Base-by-base conservation (phyloP, 2,113 vertebrate species). In the Strix uralensis region DNA sequence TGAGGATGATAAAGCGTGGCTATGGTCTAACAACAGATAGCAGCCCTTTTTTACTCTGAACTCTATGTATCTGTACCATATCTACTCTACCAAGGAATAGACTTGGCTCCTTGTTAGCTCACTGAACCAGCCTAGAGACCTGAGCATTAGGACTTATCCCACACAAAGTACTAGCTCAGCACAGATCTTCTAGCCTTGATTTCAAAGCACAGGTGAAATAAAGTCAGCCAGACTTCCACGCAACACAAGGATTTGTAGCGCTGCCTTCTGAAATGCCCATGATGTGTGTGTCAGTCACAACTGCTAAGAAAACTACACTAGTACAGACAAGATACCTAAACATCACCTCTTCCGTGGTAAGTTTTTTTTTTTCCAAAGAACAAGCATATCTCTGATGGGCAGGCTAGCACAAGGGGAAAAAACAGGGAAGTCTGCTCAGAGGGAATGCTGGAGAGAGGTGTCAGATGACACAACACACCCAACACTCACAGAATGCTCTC, bases 241-340 rank as follows among this genome's bases (percentile, higher is more conserved):
- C 20, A 52, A 55, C 59, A 38, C 6, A 40, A 69, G 51, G 30
- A 42, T 71, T 20, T 59, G 49, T 13, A 26, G 47, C 21, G 36
- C 22, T 92, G 77, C 34, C 47, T 55, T 47, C 44, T 0, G 6
- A 79, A 86, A 52, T 7, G 19, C 36, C 58, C 15, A 34, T 5
- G 11, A 59, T 15, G 20, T 0, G 1, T 0, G 1, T 74, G 10
- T 34, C 77, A 79, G 47, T 29, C 74, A 36, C 40, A 86, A 7
- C 29, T 59, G 44, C 79, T 34, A 42, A 32, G 67, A 86, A 83
- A 86, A 42, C 36, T 59, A 86, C 26, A n/a, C 25, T 26, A 67
- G 62, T n/a, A 40, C 80, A 52, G 17, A 49, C 34, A 62, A 81
- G 19, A 46, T 26, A 58, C n/a, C 46, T 8, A 20, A 75, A 25